These are phyloP conservation scores for Andrena minutula DNA, from an alignment of 2,888 invertebrate species.

Conservation along the genomic window DNA sequence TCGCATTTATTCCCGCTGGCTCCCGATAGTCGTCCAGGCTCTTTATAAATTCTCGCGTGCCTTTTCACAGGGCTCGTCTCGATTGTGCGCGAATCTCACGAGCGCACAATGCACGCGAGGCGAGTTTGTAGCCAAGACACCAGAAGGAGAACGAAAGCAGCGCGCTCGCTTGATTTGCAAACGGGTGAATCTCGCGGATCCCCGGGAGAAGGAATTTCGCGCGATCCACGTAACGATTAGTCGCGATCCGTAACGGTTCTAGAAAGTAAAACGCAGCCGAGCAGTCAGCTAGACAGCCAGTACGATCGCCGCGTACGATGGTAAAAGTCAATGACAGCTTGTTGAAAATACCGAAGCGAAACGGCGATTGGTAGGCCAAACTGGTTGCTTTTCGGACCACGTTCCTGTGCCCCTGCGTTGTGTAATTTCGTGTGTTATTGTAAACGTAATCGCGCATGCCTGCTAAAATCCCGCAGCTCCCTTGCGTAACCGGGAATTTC, in stretches of 20 bases:
- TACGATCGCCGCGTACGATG: not conserved
- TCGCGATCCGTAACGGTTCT: slow-evolving; percentile 54
- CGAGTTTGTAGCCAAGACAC: too few species aligned
- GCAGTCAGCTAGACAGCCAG: not conserved
- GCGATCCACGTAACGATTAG: slow-evolving; percentile 42
- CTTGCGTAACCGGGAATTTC: slow-evolving; percentile 33
- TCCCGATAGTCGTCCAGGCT: too few species aligned
- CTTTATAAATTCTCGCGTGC: too few species aligned
- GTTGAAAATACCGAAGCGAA: slow-evolving; percentile 16
- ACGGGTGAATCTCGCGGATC: slow-evolving; percentile 3
- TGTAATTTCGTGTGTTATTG: slow-evolving; percentile 52
- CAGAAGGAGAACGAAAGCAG: too few species aligned
- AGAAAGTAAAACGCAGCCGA: slow-evolving; percentile 61
- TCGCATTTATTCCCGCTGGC: not conserved
- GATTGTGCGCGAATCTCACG: too few species aligned
- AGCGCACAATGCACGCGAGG: too few species aligned
- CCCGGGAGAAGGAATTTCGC: slow-evolving; percentile 19
- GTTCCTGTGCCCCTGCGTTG: slow-evolving; percentile 36
- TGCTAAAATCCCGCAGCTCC: slow-evolving; percentile 4
- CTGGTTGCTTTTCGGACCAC: slow-evolving; percentile 48
- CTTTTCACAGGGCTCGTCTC: too few species aligned
- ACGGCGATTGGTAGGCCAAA: slow-evolving; percentile 14
- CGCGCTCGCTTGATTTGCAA: not conserved
- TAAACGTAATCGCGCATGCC: slow-evolving; percentile 31
- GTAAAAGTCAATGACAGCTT: slow-evolving; percentile 45